Evolutionary conservation across 2,113 vertebrate species (phyloP).

Genomic region (Equus quagga): DNA sequence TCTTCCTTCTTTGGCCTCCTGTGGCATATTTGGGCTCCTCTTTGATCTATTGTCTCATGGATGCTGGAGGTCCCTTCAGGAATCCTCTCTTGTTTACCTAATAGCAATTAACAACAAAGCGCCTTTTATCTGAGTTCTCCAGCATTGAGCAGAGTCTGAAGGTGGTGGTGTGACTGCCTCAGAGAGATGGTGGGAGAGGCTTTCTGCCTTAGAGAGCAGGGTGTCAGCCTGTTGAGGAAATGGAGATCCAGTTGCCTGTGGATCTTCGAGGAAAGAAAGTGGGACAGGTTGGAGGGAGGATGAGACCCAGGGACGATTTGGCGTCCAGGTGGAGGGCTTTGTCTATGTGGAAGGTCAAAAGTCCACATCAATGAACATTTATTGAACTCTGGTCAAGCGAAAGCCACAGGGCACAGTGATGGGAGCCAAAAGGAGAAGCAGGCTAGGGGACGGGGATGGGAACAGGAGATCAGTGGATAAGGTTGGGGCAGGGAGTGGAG

Average conservation of each 20-base stretch:
- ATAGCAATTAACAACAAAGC: neutral
- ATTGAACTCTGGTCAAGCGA: neutral
- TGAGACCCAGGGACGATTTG: neutral
- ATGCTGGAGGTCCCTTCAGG: neutral
- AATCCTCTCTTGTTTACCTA: conserved; percentile 44
- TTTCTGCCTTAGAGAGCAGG: neutral
- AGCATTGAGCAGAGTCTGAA: neutral
- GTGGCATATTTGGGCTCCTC: neutral
- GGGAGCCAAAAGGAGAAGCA: neutral
- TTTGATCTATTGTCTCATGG: conserved; percentile 58
- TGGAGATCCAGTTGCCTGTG: neutral
- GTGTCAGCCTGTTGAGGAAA: neutral
- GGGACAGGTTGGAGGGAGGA: neutral
- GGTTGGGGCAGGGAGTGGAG: neutral
- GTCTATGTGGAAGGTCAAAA: neutral
- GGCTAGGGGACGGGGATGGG: neutral
- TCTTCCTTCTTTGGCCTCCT: neutral
- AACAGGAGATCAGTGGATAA: neutral
- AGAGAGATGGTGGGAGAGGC: neutral
- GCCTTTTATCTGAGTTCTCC: neutral
- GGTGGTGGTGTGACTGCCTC: neutral
- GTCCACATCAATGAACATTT: neutral
- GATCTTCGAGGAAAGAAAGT: neutral
- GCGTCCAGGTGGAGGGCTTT: neutral
- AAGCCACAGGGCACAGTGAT: neutral